Base-by-base conservation (phyloP, 2,888 invertebrate species). In the Eupithecia subumbrata region DNA sequence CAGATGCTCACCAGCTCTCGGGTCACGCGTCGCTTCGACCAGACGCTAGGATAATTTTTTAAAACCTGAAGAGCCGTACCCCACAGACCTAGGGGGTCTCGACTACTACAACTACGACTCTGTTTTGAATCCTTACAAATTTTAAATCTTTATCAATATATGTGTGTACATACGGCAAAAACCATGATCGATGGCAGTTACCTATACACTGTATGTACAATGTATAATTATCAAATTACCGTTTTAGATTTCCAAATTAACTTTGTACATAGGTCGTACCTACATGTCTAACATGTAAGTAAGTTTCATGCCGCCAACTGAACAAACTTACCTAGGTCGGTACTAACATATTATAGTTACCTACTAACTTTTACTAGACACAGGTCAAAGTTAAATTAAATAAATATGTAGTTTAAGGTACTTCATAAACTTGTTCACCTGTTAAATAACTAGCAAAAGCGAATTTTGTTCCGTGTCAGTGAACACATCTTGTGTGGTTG, bases 381-480 rank as follows among this genome's bases (percentile, higher is more conserved):
- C 30, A 18, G 30, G 8, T 64, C 64, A 64, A 63, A 64, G 64
- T 64, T 64, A 18, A 64, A 64, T 18, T 34, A 34, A 14, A 66
- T 72, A 34, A 2, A 34, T 5, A 5, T 34, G 34, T 34, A 71
- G 52, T 56, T 64, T 25, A 8, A 63, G 18, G 25, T 64, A 34
- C 12, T 25, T 60, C 69, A 70, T 45, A 9, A 75, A 71, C 37
- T 56, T 34, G 56, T 60, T 70, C 56, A 34, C 37, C 34, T 34
- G 71, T 69, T 48, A 48, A 25, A 68, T 71, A 63, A 48, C n/a
- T 56, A 75, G 68, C 68, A 48, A 72, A 72, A 72, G 68, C 71
- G 48, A 68, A 75, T 72, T 63, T 43, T 48, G 48, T 69, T 75
- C 71, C 48, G 34, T 22, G n/a, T 75, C 63, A 43, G 63, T 68